Evolutionary conservation across 2,888 invertebrate species (phyloP).

Genomic region (Xylota sylvarum): DNA sequence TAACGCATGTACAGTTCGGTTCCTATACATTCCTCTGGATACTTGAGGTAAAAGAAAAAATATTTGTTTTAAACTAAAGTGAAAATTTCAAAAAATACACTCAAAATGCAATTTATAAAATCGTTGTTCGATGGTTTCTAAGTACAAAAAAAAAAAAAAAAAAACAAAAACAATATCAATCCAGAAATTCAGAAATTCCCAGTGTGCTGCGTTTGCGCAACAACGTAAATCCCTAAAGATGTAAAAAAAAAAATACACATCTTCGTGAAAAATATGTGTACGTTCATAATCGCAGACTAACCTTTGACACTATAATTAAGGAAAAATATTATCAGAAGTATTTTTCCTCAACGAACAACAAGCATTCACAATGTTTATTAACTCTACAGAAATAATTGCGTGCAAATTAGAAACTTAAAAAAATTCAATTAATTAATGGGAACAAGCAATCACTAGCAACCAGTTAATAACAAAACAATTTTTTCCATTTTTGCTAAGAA

Average conservation of each 20-base stretch:
- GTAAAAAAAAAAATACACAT: not conserved
- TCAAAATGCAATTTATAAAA: too few relatives aligned
- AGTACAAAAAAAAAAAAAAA: too few relatives aligned
- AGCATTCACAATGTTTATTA: not conserved
- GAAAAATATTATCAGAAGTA: not conserved
- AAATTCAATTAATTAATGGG: not conserved
- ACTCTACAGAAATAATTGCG: not conserved
- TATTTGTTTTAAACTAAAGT: too few relatives aligned
- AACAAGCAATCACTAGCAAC: not conserved
- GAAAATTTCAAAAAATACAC: too few relatives aligned
- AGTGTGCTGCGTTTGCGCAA: not conserved
- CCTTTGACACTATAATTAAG: not conserved
- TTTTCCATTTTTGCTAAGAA: not conserved
- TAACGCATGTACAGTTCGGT: not conserved
- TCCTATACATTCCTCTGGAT: not conserved
- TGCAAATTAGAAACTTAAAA: not conserved
- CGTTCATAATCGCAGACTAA: not conserved
- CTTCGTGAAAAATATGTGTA: not conserved
- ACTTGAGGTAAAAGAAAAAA: not conserved
- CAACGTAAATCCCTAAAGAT: not conserved
- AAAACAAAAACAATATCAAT: not conserved
- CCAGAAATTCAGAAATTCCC: not conserved
- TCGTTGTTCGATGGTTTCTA: too few relatives aligned
- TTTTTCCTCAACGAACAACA: not conserved
- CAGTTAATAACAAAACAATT: slow-evolving; percentile 2